phyloP scores from a whole-genome alignment of 2,113 vertebrate genomes.

The Bettongia penicillata region DNA sequence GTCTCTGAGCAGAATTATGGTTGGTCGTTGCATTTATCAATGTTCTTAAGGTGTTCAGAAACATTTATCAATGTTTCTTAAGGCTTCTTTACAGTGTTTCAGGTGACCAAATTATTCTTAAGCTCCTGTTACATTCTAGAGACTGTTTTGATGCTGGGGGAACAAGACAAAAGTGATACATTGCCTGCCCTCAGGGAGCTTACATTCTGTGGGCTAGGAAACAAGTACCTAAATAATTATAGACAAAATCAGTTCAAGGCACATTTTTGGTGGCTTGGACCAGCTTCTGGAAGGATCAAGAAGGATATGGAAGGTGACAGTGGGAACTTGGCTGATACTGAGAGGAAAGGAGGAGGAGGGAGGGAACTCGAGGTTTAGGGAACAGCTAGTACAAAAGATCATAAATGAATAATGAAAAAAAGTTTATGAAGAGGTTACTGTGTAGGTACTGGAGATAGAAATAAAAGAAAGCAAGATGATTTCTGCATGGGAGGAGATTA shows the following conservation, averaged over 20 bases:
- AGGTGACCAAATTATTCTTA: background rate
- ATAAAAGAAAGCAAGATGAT: background rate
- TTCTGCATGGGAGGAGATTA: background rate
- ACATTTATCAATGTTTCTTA: background rate
- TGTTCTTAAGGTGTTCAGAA: background rate
- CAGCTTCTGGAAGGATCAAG: background rate
- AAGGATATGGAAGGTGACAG: background rate
- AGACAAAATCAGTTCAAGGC: background rate
- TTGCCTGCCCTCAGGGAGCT: background rate
- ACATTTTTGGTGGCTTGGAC: background rate
- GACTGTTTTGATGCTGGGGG: background rate
- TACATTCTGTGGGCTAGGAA: background rate
- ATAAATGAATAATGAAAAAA: background rate
- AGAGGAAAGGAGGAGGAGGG: background rate
- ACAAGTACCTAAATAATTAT: background rate
- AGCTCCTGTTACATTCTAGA: background rate
- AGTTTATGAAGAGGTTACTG: background rate
- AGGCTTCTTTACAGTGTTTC: background rate
- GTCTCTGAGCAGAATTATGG: background rate
- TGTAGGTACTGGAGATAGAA: background rate
- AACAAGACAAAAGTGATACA: background rate
- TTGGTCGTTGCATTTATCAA: background rate
- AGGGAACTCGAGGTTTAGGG: background rate
- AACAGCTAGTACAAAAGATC: background rate
- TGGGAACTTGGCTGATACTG: background rate